Base-by-base conservation (phyloP, 2,888 invertebrate genomes). In the Julus scandinavius region DNA sequence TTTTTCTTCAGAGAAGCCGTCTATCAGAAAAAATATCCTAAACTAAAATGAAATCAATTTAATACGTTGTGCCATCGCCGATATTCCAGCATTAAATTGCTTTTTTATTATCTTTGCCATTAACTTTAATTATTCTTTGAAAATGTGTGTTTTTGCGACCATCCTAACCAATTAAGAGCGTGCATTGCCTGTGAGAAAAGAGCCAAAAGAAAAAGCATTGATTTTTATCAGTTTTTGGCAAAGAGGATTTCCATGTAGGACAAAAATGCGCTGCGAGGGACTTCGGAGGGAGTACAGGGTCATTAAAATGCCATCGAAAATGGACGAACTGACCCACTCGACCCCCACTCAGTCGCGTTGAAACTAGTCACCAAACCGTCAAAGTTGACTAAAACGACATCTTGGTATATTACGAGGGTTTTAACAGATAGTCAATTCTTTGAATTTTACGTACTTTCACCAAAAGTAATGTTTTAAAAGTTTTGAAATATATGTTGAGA, bases 211-310 rank as follows among this genome's bases (percentile, higher is more conserved):
- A 58, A 58, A 58, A 58, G 17, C 5, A 17, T 17, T 17, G 58
- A 58, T 58, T 58, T 50, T 58, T 58, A 58, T 58, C 58, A 58
- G 58, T 58, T 58, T 58, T 58, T 58, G 58, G 58, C 17, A 58
- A 58, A 58, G 58, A 58, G 58, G 58, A 58, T 58, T 58, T 58
- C 58, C 58, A 58, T 58, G 58, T 58, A 58, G 58, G 58, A 58
- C 58, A 58, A 58, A 58, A 58, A 58, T 58, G 58, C 17, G 58
- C 58, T 58, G 58, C 58, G 50, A 58, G 58, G 58, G 5, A 58
- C 58, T 58, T 58, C 17, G 58, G 17, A 58, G 58, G 50, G 50
- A 58, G 17, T 11, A 58, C 17, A 58, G 58, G 58, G 17, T 58
- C 58, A 58, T 58, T 58, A 58, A 58, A 58, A 58, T 58, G 58